phyloP scores from a whole-genome alignment of 2,888 invertebrate genomes.

The Dysmachus trigonus region DNA sequence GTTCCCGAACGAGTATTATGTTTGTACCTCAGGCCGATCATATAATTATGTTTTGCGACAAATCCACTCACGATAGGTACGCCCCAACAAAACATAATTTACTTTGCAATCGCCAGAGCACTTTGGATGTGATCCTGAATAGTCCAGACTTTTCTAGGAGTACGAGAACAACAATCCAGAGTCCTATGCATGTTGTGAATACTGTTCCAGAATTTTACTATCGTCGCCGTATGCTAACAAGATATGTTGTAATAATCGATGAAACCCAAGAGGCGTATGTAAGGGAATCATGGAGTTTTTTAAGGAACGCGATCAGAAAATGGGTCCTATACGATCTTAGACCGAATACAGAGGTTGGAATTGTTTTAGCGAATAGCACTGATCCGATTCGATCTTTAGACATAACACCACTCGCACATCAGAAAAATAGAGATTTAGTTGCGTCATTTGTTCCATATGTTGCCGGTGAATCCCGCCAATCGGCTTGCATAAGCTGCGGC shows the following conservation, averaged over 20 bases:
- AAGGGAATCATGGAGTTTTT: slow-evolving; percentile 70
- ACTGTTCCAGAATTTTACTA: slow-evolving; percentile 66
- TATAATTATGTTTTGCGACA: slow-evolving; percentile 71
- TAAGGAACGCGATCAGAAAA: slow-evolving; percentile 69
- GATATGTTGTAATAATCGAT: slow-evolving; percentile 69
- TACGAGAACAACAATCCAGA: slow-evolving; percentile 36
- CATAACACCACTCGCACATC: slow-evolving; percentile 60
- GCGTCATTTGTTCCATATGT: slow-evolving; percentile 67
- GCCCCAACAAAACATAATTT: slow-evolving; percentile 75
- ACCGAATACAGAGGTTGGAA: slow-evolving; percentile 66
- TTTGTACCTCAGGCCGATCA: slow-evolving; percentile 66
- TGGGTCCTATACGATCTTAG: slow-evolving; percentile 69
- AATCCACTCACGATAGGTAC: slow-evolving; percentile 69
- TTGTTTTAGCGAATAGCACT: slow-evolving; percentile 65
- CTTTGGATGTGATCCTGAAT: slow-evolving; percentile 68
- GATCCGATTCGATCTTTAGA: slow-evolving; percentile 60
- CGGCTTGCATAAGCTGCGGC: slow-evolving; percentile 64
- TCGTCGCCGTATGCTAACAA: slow-evolving; percentile 66
- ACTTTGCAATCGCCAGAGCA: slow-evolving; percentile 70
- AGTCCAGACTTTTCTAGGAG: slow-evolving; percentile 66
- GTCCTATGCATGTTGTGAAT: slow-evolving; percentile 56
- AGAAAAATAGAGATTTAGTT: slow-evolving; percentile 62
- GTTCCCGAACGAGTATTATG: slow-evolving; percentile 67
- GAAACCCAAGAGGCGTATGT: slow-evolving; percentile 69
- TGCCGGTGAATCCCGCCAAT: slow-evolving; percentile 65